These are phyloP conservation scores for Troilus luridus DNA, from an alignment of 2,888 invertebrate species.

Conservation along the genomic window DNA sequence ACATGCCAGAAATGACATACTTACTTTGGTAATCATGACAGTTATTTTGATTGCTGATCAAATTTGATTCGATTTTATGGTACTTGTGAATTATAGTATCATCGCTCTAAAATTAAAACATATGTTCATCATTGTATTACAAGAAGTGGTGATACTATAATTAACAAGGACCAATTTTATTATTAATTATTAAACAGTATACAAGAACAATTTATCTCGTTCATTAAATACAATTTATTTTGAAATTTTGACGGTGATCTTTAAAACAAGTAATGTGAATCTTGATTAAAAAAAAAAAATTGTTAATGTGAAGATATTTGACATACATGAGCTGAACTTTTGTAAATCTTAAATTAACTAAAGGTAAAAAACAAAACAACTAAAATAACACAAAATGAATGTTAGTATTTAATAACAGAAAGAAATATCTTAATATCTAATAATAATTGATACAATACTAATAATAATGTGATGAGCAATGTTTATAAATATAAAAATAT, in stretches of 20 bases:
- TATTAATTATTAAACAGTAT: too few relatives aligned
- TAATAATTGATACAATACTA: background rate
- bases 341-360: background rate
- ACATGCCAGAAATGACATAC: background rate
- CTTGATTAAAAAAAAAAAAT: background rate
- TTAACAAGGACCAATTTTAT: too few relatives aligned
- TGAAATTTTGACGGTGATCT: background rate
- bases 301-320: background rate
- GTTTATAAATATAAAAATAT: conserved; percentile 38
- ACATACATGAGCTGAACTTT: background rate
- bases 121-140: too few relatives aligned
- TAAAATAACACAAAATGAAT: background rate
- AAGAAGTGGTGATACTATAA: too few relatives aligned
- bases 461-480: conserved; percentile 34
- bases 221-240: background rate
- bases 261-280: background rate
- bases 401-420: background rate
- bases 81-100: too few relatives aligned
- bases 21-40: background rate
- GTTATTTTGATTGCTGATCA: background rate
- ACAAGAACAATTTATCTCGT: background rate
- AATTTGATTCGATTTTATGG: background rate
- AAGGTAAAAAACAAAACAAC: background rate
- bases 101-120: too few relatives aligned
- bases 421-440: background rate